These are phyloP conservation scores for Apis laboriosa DNA, from an alignment of 1,140 invertebrate genomes.

Conservation along the genomic window DNA sequence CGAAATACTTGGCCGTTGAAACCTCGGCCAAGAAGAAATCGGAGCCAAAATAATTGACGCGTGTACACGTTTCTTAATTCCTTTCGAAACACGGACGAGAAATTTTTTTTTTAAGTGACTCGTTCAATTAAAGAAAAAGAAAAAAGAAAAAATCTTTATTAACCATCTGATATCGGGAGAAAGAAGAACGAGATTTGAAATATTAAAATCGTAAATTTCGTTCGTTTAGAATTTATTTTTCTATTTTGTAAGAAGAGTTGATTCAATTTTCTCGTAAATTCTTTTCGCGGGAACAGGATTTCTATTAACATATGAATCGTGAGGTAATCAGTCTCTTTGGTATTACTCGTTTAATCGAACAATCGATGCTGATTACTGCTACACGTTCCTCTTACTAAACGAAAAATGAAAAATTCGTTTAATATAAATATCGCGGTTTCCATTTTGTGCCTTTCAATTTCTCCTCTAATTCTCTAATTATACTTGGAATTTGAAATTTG, in stretches of 20 bases:
- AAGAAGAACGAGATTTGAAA: background rate
- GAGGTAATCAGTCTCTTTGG: background rate
- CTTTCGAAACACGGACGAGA: no score
- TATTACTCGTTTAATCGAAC: background rate
- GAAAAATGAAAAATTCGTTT: background rate
- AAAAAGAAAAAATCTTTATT: no score
- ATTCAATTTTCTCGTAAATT: no score
- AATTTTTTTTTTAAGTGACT: no score
- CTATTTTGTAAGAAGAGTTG: no score
- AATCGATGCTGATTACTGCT: background rate
- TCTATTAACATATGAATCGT: slow-evolving; percentile 1
- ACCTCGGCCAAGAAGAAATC: slow-evolving; percentile 24
- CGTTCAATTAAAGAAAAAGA: no score
- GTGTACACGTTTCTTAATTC: background rate
- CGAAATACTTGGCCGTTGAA: background rate
- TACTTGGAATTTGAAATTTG: no score
- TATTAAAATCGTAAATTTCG: background rate
- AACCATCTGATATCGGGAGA: no score
- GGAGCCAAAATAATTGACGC: slow-evolving; percentile 31
- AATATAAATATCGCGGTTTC: background rate
- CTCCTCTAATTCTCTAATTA: background rate
- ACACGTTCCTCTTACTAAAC: background rate
- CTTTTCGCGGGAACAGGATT: no score
- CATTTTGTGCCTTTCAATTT: no score
- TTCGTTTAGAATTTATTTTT: no score